Evolutionary conservation across 2,113 vertebrate genomes (phyloP), one percentile per base, ranked within the genome.

Genomic region (Capreolus pygargus): DNA sequence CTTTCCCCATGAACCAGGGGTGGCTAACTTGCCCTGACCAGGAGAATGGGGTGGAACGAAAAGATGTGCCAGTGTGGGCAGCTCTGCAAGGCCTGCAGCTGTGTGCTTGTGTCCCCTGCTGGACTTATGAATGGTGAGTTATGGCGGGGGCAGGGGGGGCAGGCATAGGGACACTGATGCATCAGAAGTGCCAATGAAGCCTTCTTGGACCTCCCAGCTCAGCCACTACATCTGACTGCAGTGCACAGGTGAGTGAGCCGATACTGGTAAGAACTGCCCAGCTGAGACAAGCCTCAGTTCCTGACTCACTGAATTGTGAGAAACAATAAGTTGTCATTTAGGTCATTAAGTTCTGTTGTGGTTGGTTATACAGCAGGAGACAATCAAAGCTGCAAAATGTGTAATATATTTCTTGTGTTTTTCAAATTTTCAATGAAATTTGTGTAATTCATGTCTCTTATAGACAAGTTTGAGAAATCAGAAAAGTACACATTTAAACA

Each of bases 401-500:
- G 79, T 17, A 52, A 54, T 50, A 52, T 1, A 8, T 30, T 79
- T 95, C 33, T 95, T 30, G 15, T 57, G 13, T 89, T 95, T 95
- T 85, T 23, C 39, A 54, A 30, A 60, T 86, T 86, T 91, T 82
- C 43, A 87, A 36, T 36, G 39, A 60, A 60, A 54, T 91, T 70
- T 45, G 55, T 52, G 2, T 70, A 67, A 78, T 78, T 87, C 25
- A 54, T 36, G 33, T 82, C 61, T 61, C 93, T 23, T 57, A 16
- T 12, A 87, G 33, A 83, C 45, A 87, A 78, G 25, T 83, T 91
- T 74, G 61, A 84, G 82, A 95, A 89, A 89, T 95, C 50, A 94
- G n/a, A 95, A 82, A 94, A 60, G 36, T 30, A 83, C 0, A 57
- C 33, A 83, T 52, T 95, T 87, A 89, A 50, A 81, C 6, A 81